Base-by-base conservation (phyloP, 2,797 vertebrate species). In the Schizopygopsis pylzovi region DNA sequence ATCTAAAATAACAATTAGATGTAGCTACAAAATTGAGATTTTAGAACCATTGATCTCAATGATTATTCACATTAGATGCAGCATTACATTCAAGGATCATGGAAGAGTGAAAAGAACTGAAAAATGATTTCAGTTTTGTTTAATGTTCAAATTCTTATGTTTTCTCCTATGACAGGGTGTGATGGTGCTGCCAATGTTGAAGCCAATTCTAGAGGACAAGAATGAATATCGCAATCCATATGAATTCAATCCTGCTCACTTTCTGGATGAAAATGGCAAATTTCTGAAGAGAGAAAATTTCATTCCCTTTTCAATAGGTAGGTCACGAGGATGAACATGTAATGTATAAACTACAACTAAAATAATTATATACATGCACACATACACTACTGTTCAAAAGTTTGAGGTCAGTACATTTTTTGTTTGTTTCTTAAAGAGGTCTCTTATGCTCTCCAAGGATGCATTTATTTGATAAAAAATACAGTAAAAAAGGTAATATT, bases 291-390 rank as follows among this genome's bases (percentile, higher is more conserved):
- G 78, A 85, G 89, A 91, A 39, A 65, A 85, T 22, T 91, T 91
- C 4, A 89, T 91, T 18, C 90, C 90, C 1, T 91, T 89, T 82
- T 89, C 89, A 43, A 76, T 90, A 56, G 89, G 90, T 90, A 87
- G 33, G 49, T 37, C 25, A 18, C 13, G 6, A 13, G n/a, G 12
- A n/a, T 6, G 10, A 56, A 78, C 5, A 45, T 8, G 1, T 1
- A 11, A 28, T 25, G 16, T 45, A 43, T 15, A 39, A 10, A 52
- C n/a, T 9, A 11, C 4, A 37, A 22, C 43, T 39, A 59, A 67
- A 71, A 83, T 16, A 47, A 15, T 13, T 7, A 25, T 39, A 22
- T 41, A 20, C 20, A 71, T n/a, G 5, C 39, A 41, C 10, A 41
- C 28, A 6, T 68, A 10, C 7, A 37, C 28, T 68, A 20, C 16